Base-by-base conservation (phyloP, 2,113 vertebrate species). In the Zootoca vivipara region DNA sequence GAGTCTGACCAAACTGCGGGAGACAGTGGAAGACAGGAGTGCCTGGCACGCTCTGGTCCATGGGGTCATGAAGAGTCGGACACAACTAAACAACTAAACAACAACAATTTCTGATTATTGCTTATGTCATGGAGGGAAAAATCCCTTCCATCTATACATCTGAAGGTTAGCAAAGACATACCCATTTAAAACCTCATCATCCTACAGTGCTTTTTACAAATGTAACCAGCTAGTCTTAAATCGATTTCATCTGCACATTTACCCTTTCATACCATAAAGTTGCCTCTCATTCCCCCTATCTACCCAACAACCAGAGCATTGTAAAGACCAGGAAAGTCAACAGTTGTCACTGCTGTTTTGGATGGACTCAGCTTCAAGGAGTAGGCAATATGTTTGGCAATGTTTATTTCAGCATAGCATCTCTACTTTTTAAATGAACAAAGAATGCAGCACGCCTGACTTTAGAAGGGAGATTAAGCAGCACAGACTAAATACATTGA, bases 401-500 rank as follows among this genome's bases (percentile, higher is more conserved):
- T 35, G 12, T 38, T 28, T 28, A 46, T 89, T 79, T 86, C 40
- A 58, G 78, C 1, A 0, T 33, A 78, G 78, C 46, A 3, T 26
- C 3, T 13, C n/a, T 24, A 30, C 26, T 35, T 72, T 24, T 22
- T 87, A 69, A 26, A 7, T 35, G 65, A 81, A 6, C 1, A 12
- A 90, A 56, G 12, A 24, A 15, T 10, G 78, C 2, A 33, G 83
- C 38, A 33, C 7, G 15, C 12, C 75, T 64, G 8, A 77, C 40
- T 74, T 84, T 52, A 33, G 67, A 83, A 85, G 83, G 1, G 22
- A 87, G 82, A 42, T 52, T 87, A 89, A 88, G 75, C 0, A 4
- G 24, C 78, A 20, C 4, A 40, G 30, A 85, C 22, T 9, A 42
- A 82, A 46, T 0, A 69, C 52, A 72, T 58, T 79, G 69, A 89